These are phyloP conservation scores for Athalia rosae DNA, from an alignment of 2,888 invertebrate genomes.

Conservation along the genomic window DNA sequence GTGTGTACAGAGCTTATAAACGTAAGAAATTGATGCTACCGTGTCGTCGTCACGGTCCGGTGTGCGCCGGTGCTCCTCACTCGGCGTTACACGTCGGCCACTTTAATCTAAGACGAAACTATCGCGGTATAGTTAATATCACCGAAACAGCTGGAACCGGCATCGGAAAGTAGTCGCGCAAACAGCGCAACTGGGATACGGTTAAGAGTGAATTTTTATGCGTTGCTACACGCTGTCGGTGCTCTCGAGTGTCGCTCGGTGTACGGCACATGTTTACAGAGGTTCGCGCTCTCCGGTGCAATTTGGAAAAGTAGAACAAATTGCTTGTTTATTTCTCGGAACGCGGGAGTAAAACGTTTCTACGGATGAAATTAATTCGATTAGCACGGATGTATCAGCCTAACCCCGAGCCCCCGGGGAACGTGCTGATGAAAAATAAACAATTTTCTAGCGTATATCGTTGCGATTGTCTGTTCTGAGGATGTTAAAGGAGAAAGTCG, in stretches of 20 bases:
- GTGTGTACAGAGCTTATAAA: constrained; percentile 1
- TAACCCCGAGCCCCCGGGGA: constrained; percentile 5
- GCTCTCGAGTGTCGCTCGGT: no score
- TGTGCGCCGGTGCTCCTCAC: constrained; percentile 2
- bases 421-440: constrained; percentile 30
- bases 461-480: neutral
- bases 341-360: constrained; percentile 30
- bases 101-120: constrained; percentile 29
- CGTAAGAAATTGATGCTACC: constrained; percentile 38
- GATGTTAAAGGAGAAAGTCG: constrained; percentile 12
- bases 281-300: constrained; percentile 18
- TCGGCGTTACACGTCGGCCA: neutral
- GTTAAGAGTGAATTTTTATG: no score
- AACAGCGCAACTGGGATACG: no score
- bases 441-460: neutral
- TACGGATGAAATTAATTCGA: constrained; percentile 28
- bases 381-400: neutral
- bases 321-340: constrained; percentile 20
- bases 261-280: neutral
- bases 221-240: no score
- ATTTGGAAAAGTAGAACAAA: constrained; percentile 40
- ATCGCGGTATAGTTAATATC: no score
- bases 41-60: constrained; percentile 39
- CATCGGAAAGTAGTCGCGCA: no score
- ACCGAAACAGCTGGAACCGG: no score